Evolutionary conservation across 2,888 invertebrate genomes (phyloP), one percentile per base, ranked within the genome.

Genomic region (Copidosoma aretas): DNA sequence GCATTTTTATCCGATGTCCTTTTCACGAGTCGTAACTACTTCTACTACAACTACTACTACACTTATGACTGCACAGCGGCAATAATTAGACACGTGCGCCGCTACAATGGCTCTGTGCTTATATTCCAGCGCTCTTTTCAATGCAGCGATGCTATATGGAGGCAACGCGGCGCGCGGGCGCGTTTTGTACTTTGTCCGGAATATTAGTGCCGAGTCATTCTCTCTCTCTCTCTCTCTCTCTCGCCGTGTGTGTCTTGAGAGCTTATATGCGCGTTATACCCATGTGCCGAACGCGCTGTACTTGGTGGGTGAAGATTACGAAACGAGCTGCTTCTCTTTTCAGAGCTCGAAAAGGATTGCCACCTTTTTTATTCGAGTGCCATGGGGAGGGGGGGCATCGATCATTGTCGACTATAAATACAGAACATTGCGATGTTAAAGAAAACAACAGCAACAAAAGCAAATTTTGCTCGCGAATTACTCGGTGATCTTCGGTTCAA

Each of bases 31-130:
- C 70, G 60, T 64, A 60, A 63, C 39, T 56, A 53, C 46, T 39
- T n/a, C 12, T 14, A n/a, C n/a, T n/a, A 24, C 21, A 1, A 43
- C 17, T 39, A n/a, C 54, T 58, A n/a, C 51, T 17, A 22, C 46
- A n/a, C 51, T n/a, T n/a, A n/a, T n/a, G n/a, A n/a, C n/a, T n/a
- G n/a, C n/a, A n/a, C n/a, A n/a, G n/a, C 17, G 51, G 54, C 60
- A 65, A 66, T 63, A 70, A 70, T 66, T 70, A 70, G 63, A 63
- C 70, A 66, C 62, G 70, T 70, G 64, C 62, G 58, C 56, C 15
- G 32, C 15, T 22, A 60, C 63, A 69, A 69, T 63, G 53, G 49
- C 60, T 32, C 32, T 32, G 32, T 8, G 32, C 32, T 32, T 32
- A 32, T 32, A 32, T 32, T 32, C 25, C 17, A 21, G 19, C 14